phyloP scores from a whole-genome alignment of 2,113 vertebrate genomes.

The Erinaceus europaeus region DNA sequence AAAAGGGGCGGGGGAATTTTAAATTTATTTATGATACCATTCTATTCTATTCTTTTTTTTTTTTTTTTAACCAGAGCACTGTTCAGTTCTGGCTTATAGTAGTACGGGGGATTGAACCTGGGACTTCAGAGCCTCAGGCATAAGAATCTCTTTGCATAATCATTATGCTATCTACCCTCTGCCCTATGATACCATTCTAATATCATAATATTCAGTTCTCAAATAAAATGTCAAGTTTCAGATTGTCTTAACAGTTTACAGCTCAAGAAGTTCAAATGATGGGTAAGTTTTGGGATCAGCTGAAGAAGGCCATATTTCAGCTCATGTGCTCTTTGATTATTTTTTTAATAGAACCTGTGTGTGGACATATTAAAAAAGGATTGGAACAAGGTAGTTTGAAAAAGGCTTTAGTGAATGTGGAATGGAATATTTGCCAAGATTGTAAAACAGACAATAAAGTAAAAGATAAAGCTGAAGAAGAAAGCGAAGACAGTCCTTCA shows the following conservation, averaged over 20 bases:
- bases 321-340: background rate
- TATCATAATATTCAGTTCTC: background rate
- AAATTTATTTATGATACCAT: slow-evolving; percentile 7
- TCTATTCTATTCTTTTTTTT: too few species aligned
- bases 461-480: slow-evolving; percentile 76
- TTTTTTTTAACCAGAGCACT: too few species aligned
- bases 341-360: slow-evolving; percentile 82
- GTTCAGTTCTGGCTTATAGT: too few species aligned
- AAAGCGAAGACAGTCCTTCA: slow-evolving; percentile 74
- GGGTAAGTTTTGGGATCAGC: background rate
- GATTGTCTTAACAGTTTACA: background rate
- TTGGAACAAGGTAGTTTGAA: slow-evolving; percentile 89
- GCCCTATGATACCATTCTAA: too few species aligned
- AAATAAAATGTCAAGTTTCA: background rate
- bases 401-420: slow-evolving; percentile 83
- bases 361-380: slow-evolving; percentile 91
- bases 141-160: too few species aligned
- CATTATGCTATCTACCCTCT: too few species aligned
- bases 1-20: background rate
- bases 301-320: background rate
- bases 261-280: background rate
- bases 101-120: too few species aligned
- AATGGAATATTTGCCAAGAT: slow-evolving; percentile 90
- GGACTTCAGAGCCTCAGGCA: too few species aligned
- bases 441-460: slow-evolving; percentile 83